These are phyloP conservation scores for Macrotrachela quadricornifera DNA, from an alignment of 1,140 invertebrate genomes.

Conservation along the genomic window DNA sequence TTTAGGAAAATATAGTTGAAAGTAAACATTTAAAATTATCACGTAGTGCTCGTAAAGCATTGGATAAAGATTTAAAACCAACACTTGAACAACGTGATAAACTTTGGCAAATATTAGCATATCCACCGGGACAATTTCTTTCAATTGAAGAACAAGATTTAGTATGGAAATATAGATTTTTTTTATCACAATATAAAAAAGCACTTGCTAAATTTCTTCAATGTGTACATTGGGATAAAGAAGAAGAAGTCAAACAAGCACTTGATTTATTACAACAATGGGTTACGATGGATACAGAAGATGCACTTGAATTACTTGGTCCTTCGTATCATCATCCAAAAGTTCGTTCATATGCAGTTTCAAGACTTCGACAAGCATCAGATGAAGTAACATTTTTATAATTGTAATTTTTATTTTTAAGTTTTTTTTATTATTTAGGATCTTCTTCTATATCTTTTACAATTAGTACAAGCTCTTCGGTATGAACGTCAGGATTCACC, in stretches of 20 bases:
- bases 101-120: neutral
- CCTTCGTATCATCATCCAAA: slow-evolving; percentile 64
- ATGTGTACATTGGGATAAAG: slow-evolving; percentile 75
- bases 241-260: slow-evolving; percentile 63
- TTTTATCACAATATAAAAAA: slow-evolving; percentile 28
- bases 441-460: slow-evolving; percentile 72
- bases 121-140: neutral
- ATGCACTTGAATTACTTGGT: slow-evolving; percentile 73
- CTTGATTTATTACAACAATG: slow-evolving; percentile 67
- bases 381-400: slow-evolving; percentile 42
- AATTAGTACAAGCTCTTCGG: slow-evolving; percentile 88
- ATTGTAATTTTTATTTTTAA: neutral
- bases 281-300: slow-evolving; percentile 88
- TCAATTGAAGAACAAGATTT: slow-evolving; percentile 67
- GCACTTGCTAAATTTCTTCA: slow-evolving; percentile 91
- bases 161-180: slow-evolving; percentile 90
- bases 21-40: neutral
- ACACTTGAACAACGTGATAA: neutral
- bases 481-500: slow-evolving; percentile 44
- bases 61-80: neutral
- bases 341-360: slow-evolving; percentile 78
- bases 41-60: neutral
- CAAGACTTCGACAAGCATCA: slow-evolving; percentile 60
- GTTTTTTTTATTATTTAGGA: slow-evolving; percentile 35
- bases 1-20: neutral